Evolutionary conservation across 2,888 invertebrate species (phyloP), one percentile per base, ranked within the genome.

Genomic region (Pollenia labialis): DNA sequence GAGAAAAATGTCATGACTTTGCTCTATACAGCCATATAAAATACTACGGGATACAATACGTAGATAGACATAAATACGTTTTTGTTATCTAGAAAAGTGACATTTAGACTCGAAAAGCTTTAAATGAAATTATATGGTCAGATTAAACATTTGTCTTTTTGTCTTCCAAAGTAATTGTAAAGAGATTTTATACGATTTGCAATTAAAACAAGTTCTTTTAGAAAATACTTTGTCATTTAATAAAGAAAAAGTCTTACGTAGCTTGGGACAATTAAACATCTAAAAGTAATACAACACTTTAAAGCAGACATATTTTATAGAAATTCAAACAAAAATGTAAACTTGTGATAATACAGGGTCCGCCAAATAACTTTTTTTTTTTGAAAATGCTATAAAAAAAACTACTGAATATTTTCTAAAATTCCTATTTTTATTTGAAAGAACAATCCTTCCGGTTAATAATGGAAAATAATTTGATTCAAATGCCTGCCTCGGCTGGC

Each of bases 1-100:
- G 40, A 50, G 58, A 82, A 87, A 88, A 87, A 85, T 88, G 85
- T 88, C 88, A 88, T 88, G 88, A 85, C 85, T 87, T 60, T 68
- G 87, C 82, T 76, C 60, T 79, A 88, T 72, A 69, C 81, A 71
- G 46, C 16, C 58, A 58, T 32, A 72, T n/a, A 18, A 18, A 40
- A 46, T 52, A 52, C 44, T 18, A 12, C 40, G 6, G 16, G 48
- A 11, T 54, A 69, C 60, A 77, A 71, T 76, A 58, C 32, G 6
- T 54, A 54, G 60, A 54, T 75, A 71, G 81, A 81, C 71, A 44
- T 81, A 81, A 81, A 58, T 71, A 62, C 81, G 16, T 69, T 75
- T 80, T 84, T 87, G 83, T 68, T 87, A 56, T 77, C 66, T 84
- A 76, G 71, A 76, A 72, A 85, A 75, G 71, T 85, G 82, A 82